Conservation (phyloP, 2,888 invertebrate genomes). For the Xestia ashworthii region DNA sequence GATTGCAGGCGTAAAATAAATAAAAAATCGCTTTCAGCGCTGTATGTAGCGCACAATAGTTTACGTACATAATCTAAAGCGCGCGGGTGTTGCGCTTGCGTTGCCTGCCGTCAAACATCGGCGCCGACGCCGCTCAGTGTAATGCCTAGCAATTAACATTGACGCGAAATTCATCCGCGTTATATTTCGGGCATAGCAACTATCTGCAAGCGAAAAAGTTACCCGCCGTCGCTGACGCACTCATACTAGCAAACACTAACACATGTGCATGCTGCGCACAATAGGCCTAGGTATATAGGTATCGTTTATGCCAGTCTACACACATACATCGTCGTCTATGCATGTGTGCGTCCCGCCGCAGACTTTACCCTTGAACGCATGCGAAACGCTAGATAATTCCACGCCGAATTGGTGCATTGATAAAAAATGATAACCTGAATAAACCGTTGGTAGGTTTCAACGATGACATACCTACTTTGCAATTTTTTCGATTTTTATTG, state of each 20-base stretch:
- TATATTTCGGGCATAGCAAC: constrained; percentile 90
- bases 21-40: constrained; percentile 27
- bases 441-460: constrained; percentile 75
- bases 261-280: constrained; percentile 79
- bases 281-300: constrained; percentile 81
- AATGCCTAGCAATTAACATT: constrained; percentile 83
- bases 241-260: constrained; percentile 74
- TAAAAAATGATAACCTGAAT: constrained; percentile 87
- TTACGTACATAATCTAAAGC: constrained; percentile 53
- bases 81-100: constrained; percentile 55
- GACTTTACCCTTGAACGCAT: constrained; percentile 89
- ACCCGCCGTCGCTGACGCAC: constrained; percentile 82
- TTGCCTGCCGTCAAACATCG: constrained; percentile 58
- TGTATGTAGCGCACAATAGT: constrained; percentile 23
- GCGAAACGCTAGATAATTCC: constrained; percentile 86
- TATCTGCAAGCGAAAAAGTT: constrained; percentile 87
- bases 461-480: constrained; percentile 60
- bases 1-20: neutral
- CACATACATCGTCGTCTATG: constrained; percentile 73
- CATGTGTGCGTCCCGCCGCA: constrained; percentile 83
- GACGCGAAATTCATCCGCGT: constrained; percentile 85
- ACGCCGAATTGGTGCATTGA: constrained; percentile 87
- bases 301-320: constrained; percentile 74
- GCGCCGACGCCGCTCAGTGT: constrained; percentile 69
- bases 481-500: constrained; percentile 45